phyloP scores from a whole-genome alignment of 2,888 invertebrate genomes.

The Psylliodes chrysocephalus region DNA sequence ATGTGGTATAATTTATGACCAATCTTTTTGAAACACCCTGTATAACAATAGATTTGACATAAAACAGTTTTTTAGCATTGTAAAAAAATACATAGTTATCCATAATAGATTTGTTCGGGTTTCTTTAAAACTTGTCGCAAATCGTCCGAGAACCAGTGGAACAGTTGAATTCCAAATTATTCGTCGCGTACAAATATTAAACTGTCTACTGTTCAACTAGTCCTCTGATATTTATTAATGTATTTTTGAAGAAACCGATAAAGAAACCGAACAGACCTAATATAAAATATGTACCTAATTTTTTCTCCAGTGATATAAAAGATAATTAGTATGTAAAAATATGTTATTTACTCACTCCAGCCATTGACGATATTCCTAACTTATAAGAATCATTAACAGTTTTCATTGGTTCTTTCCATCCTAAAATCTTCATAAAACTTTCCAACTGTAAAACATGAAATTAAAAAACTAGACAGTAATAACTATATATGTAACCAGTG shows the following conservation, averaged over 20 bases:
- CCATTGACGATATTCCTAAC: slow-evolving; percentile 26
- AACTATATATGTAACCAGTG: too few relatives aligned
- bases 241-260: background rate
- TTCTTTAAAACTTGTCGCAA: too few relatives aligned
- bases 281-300: background rate
- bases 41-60: too few relatives aligned
- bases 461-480: background rate
- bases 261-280: background rate
- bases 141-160: too few relatives aligned
- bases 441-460: slow-evolving; percentile 34
- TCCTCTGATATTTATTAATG: background rate
- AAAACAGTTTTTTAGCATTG: too few relatives aligned
- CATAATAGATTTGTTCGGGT: too few relatives aligned
- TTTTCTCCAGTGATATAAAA: background rate
- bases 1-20: too few relatives aligned
- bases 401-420: slow-evolving; percentile 33
- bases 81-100: too few relatives aligned
- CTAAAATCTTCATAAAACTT: slow-evolving; percentile 28
- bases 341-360: slow-evolving; percentile 23
- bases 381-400: slow-evolving; percentile 14
- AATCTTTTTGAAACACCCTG: too few relatives aligned
- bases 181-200: too few relatives aligned
- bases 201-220: too few relatives aligned
- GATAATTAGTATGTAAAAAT: background rate
- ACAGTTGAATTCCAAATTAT: too few relatives aligned